A percentile compares a stretch with the other conserved stretches of the same genome.
These are phyloP conservation scores for Coccyzus lansbergi DNA, from an alignment of 2,797 vertebrate species.

Conservation along the genomic window DNA sequence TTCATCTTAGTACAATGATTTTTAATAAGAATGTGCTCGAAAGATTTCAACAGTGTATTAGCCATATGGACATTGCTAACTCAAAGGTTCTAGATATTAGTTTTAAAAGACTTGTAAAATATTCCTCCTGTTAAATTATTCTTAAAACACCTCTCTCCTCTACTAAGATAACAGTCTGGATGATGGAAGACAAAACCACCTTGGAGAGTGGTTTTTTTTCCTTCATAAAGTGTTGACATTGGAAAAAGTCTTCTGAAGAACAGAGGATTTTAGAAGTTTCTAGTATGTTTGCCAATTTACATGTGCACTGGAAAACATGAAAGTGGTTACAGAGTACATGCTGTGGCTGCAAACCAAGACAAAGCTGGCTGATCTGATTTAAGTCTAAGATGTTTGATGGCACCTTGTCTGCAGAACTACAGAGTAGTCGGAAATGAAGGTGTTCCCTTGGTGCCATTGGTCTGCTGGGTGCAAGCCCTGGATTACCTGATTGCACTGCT, in stretches of 20 bases:
- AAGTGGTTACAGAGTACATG: neutral
- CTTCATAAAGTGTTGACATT: neutral
- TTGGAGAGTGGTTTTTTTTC: neutral
- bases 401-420: rapidly evolving
- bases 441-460: rapidly evolving
- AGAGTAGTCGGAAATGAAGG: neutral
- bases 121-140: neutral
- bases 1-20: neutral
- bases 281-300: neutral
- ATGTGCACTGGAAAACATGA: neutral
- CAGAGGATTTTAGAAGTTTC: neutral
- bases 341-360: neutral
- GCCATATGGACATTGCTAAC: neutral
- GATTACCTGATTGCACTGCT: neutral
- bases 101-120: neutral
- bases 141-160: neutral
- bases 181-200: neutral
- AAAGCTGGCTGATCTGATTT: neutral
- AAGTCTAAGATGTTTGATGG: neutral
- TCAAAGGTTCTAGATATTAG: neutral
- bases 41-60: neutral
- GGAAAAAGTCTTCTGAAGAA: neutral
- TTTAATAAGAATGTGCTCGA: neutral
- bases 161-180: neutral
- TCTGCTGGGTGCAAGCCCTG: neutral